Conservation (phyloP, 2,888 invertebrate species). For the Caprella mutica region DNA sequence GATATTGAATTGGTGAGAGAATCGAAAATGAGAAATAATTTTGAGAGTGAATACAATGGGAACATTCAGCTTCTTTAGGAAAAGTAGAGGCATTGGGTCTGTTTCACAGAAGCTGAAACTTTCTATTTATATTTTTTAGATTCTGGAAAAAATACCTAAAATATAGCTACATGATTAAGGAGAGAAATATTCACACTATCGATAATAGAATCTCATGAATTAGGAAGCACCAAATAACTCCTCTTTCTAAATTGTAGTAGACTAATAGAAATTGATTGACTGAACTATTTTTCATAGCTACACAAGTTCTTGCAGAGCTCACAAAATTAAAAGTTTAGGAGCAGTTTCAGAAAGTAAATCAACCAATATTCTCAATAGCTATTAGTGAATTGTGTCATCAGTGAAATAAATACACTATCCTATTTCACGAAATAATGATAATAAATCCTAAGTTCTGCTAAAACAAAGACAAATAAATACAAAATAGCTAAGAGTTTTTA, state of each 20-base stretch:
- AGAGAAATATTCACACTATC: background rate
- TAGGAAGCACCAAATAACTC: background rate
- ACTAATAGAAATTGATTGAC: background rate
- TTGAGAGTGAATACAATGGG: background rate
- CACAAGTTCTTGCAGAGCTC: background rate
- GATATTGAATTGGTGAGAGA: background rate
- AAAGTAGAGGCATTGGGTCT: constrained; percentile 1
- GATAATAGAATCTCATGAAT: background rate
- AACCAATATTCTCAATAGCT: too few relatives aligned
- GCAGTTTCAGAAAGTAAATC: too few relatives aligned
- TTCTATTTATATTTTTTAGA: too few relatives aligned
- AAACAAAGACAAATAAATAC: background rate
- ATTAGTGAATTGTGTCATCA: too few relatives aligned
- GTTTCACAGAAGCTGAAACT: constrained; percentile 10
- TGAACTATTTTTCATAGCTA: background rate
- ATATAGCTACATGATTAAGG: background rate
- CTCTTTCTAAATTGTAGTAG: too few relatives aligned
- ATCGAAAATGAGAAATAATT: background rate
- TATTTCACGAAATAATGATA: background rate
- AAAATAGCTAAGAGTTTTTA: background rate
- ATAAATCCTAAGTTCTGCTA: background rate
- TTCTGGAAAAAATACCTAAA: too few relatives aligned
- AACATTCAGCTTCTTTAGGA: background rate
- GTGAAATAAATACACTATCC: too few relatives aligned
- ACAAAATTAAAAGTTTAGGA: too few relatives aligned